Conservation (phyloP, 2,113 vertebrate genomes). For the Cavia porcellus region DNA sequence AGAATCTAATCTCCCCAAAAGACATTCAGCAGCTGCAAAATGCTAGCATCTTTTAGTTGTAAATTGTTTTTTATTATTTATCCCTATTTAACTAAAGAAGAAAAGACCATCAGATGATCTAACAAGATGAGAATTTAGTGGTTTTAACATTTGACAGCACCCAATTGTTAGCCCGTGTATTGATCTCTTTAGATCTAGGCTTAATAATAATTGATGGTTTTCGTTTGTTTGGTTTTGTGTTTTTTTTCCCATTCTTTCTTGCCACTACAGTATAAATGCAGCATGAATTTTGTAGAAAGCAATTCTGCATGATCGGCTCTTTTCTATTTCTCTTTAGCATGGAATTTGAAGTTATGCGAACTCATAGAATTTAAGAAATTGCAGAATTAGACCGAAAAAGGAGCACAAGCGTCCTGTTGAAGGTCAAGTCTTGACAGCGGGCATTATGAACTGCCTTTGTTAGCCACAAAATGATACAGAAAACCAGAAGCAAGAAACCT, state of each 20-base stretch:
- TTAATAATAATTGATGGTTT: constrained; percentile 76
- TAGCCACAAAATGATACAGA: neutral
- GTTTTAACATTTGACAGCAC: constrained; percentile 85
- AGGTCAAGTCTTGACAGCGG: neutral
- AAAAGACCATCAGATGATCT: constrained; percentile 86
- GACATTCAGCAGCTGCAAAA: constrained; percentile 89
- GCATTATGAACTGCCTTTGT: neutral
- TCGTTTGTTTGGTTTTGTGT: neutral
- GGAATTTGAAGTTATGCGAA: neutral
- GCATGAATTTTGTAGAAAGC: constrained; percentile 73
- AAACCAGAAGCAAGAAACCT: neutral
- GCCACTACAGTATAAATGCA: constrained; percentile 71
- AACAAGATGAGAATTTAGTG: constrained; percentile 88
- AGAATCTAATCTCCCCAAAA: constrained; percentile 91
- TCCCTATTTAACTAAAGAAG: constrained; percentile 90
- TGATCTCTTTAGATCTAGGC: constrained; percentile 81
- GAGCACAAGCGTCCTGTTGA: neutral
- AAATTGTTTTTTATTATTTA: constrained; percentile 91
- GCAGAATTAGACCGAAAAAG: neutral
- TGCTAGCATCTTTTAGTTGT: constrained; percentile 85
- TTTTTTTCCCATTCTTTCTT: constrained; percentile 58
- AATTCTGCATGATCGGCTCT: neutral
- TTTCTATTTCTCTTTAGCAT: neutral
- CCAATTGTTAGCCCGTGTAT: constrained; percentile 82
- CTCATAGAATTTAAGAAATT: neutral